Conservation (phyloP, 2,797 vertebrate species). For the Gymnoscopelus microlampas region DNA sequence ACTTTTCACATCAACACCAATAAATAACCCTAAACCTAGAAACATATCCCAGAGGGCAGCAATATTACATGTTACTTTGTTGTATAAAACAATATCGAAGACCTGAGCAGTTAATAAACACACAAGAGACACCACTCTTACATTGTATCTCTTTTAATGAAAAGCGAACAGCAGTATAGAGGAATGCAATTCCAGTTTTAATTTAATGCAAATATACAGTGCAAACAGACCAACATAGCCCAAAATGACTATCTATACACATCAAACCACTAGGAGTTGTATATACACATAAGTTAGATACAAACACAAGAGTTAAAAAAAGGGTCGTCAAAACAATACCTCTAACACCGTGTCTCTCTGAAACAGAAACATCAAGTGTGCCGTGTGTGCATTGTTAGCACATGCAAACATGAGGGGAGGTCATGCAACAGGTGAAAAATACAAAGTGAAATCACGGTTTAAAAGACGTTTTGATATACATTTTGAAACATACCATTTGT, state of each 20-base stretch:
- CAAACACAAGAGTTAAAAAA: constrained; percentile 66
- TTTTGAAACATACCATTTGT: constrained; percentile 47
- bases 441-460: constrained; percentile 34
- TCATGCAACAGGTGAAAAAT: constrained; percentile 61
- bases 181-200: constrained; percentile 65
- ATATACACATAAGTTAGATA: constrained; percentile 71
- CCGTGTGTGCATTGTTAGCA: constrained; percentile 62
- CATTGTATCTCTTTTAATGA: constrained; percentile 71
- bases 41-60: neutral
- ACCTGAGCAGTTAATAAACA: constrained; percentile 28
- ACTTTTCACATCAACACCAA: no score
- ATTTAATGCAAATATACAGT: constrained; percentile 80
- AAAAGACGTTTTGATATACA: constrained; percentile 23
- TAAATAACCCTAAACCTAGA: neutral
- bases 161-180: constrained; percentile 76
- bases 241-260: constrained; percentile 74
- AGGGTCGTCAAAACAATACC: constrained; percentile 57
- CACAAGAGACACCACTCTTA: constrained; percentile 27
- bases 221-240: constrained; percentile 75
- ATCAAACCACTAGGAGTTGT: constrained; percentile 69
- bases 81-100: neutral
- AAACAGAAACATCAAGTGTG: constrained; percentile 62
- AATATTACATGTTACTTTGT: neutral
- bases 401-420: constrained; percentile 66
- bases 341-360: constrained; percentile 33